phyloP scores from a whole-genome alignment of 2,888 invertebrate species.

The Epinotia ramella region DNA sequence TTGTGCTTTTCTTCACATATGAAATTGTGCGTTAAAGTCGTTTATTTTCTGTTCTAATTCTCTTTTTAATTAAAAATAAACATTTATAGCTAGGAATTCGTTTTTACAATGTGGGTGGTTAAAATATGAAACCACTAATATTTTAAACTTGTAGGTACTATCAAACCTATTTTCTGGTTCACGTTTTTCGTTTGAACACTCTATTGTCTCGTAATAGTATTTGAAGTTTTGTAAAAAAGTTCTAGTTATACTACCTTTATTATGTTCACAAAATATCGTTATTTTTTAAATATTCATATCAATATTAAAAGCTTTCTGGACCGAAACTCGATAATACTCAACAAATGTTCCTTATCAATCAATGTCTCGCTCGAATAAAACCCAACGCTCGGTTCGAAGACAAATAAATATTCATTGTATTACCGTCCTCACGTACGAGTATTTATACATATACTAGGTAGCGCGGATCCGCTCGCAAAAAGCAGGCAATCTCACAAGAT shows the following conservation, averaged over 20 bases:
- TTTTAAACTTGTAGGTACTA: background rate
- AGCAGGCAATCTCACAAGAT: too few species aligned
- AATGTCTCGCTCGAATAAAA: conserved; percentile 6
- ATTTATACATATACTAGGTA: too few species aligned
- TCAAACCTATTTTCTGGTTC: background rate
- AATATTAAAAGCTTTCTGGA: background rate
- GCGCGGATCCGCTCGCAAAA: too few species aligned
- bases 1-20: too few species aligned
- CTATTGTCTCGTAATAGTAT: background rate
- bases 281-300: background rate
- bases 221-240: background rate
- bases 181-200: too few species aligned
- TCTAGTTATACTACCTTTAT: too few species aligned
- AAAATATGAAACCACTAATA: background rate
- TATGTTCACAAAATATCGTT: background rate
- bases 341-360: conserved; percentile 25
- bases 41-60: background rate
- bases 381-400: background rate
- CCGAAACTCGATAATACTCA: conserved; percentile 21
- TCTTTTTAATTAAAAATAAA: background rate
- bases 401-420: background rate
- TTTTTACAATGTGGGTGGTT: background rate
- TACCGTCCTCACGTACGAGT: background rate
- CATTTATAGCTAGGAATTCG: background rate
- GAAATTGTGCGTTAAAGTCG: too few species aligned